Evolutionary conservation across 2,113 vertebrate species (phyloP), one percentile per base, ranked within the genome.

Genomic region (Oreochromis niloticus): DNA sequence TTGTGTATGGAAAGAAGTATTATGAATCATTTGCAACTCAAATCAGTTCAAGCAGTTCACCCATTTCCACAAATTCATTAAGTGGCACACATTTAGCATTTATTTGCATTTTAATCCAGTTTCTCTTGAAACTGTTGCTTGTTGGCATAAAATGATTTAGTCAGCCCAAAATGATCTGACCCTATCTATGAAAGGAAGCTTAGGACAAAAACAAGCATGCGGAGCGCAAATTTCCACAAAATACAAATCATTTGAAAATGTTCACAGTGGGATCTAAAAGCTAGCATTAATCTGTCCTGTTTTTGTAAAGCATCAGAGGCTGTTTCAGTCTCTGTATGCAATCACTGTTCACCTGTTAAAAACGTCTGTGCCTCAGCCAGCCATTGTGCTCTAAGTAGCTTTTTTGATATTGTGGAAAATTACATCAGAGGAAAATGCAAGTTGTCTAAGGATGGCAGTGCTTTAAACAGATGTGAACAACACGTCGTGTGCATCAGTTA

Each of bases 61-160:
- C 27, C 46, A 78, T n/a, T 78, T 78, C 27, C 27, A 78, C 46
- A n/a, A 13, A 78, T 32, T 52, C 27, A 78, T 50, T 52, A 52
- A 52, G 46, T 78, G 73, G 27, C 27, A 78, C 10, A 32, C 17
- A 34, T 52, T 78, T 52, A 52, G 46, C 27, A 78, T 78, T 78
- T 52, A 52, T 78, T 52, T 78, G 27, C 46, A 78, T 78, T 78
- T 78, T 52, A 78, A 78, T 50, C 6, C 17, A 52, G 46, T 78
- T 78, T 78, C 73, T 78, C 27, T 78, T 50, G 24, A 32, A 78
- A 32, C 73, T 52, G 73, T 32, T 78, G 46, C 10, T 34, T 78
- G 16, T 52, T 52, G 46, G 27, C 10, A 13, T 78, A 12, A 78
- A 78, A 78, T 50, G 9, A 78, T 78, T 75, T 75, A 75, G 43